These are phyloP conservation scores for Elysia crispata DNA, from an alignment of 2,888 invertebrate species.

Conservation along the genomic window DNA sequence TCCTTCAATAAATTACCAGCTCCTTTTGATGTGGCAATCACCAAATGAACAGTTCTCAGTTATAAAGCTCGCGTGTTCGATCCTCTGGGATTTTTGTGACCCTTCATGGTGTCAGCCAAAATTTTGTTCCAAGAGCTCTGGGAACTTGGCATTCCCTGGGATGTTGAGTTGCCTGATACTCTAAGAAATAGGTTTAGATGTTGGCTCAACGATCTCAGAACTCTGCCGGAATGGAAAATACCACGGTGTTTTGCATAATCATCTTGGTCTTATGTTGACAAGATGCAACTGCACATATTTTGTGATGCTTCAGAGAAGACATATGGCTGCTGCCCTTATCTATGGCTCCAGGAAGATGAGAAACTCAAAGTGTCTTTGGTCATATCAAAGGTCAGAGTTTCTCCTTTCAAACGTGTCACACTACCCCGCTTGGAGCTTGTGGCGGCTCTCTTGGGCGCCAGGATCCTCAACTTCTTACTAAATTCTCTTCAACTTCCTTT, in stretches of 20 bases:
- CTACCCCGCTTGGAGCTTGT: too few species aligned
- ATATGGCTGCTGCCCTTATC: neutral
- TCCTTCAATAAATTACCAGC: neutral
- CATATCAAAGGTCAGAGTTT: too few species aligned
- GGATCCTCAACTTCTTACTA: too few species aligned
- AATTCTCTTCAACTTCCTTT: too few species aligned
- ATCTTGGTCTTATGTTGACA: neutral
- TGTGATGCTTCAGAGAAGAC: conserved; percentile 6
- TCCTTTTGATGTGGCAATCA: neutral
- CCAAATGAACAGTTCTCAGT: conserved; percentile 15
- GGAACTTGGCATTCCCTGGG: conserved; percentile 13
- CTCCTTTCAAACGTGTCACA: too few species aligned
- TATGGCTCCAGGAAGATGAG: neutral
- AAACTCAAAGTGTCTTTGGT: neutral
- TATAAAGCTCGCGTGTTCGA: neutral
- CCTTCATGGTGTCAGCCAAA: conserved; percentile 26
- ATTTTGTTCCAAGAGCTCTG: conserved; percentile 18
- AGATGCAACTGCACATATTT: neutral
- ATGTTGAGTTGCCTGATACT: neutral
- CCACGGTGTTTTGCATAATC: neutral
- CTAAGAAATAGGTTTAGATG: neutral
- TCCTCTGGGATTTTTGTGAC: conserved; percentile 10
- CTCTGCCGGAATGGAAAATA: neutral
- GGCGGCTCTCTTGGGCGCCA: too few species aligned
- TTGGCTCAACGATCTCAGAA: neutral